Evolutionary conservation across 2,888 invertebrate genomes (phyloP).

Genomic region (Chrysodeixis includens): DNA sequence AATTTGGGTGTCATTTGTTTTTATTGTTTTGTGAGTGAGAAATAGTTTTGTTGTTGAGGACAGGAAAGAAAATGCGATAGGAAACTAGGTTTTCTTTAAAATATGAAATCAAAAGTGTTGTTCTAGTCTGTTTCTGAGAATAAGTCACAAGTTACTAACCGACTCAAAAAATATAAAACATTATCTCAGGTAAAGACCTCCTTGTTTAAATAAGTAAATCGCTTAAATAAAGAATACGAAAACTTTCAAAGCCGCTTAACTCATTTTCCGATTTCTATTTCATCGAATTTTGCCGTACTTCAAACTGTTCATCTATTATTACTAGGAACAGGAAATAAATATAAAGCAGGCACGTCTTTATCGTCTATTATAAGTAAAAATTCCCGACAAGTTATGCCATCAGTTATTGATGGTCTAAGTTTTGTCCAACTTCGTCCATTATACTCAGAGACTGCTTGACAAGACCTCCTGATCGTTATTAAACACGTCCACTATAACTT

Average conservation of each 20-base stretch:
- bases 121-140: too few species aligned
- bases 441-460: conserved; percentile 71
- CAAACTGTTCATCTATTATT: conserved; percentile 35
- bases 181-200: not conserved
- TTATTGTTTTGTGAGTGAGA: not conserved
- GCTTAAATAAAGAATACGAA: not conserved
- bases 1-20: not conserved
- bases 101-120: too few species aligned
- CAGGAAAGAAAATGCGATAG: too few species aligned
- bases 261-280: conserved; percentile 7
- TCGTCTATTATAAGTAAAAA: conserved; percentile 51
- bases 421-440: conserved; percentile 79
- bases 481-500: conserved; percentile 68
- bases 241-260: conserved; percentile 1
- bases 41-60: too few species aligned
- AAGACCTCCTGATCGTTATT: conserved; percentile 77
- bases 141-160: not conserved
- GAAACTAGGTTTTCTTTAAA: too few species aligned
- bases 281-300: conserved; percentile 8
- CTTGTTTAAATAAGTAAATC: not conserved
- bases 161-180: not conserved
- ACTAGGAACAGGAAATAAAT: conserved; percentile 36
- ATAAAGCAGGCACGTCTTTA: conserved; percentile 39
- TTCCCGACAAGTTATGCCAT: conserved; percentile 64
- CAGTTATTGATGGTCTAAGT: conserved; percentile 83